Base-by-base conservation (phyloP, 30 jellyfish, hydroid and myxozoan genomes). In the Aurelia coerulea region DNA sequence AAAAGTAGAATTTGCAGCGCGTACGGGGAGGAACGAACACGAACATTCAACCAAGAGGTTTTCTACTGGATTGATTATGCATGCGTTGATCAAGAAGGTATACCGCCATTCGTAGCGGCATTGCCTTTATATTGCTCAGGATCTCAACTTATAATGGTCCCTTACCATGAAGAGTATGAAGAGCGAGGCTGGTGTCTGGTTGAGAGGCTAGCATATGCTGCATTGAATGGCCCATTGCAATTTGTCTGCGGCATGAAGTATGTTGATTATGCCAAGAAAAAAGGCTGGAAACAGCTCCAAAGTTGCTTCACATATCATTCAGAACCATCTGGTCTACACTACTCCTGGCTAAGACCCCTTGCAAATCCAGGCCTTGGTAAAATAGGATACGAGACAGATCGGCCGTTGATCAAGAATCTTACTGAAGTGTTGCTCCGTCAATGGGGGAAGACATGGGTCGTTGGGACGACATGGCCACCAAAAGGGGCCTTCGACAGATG, bases 121-220 rank as follows among this genome's bases (percentile, higher is more conserved):
- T 71, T 83, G 69, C 86, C 92, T 23, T 60, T 83, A 64, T 83
- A 83, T 49, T 83, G 92, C 77, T 83, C 92, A 11, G 92, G 92
- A 10, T 60, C 92, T 8, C 92, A 83, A 72, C n/a, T 83, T 10
- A 56, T 83, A 12, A 83, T 83, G 92, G 92, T 83, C 39, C 92
- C 92, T 3, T 83, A n/a, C 35, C 65, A 83, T 78, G 92, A 83
- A 64, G 92, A 83, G 39, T 83, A 83, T 37, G 92, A 83, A 59
- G 92, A 68, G 15, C 85, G 92, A 71, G 87, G 86, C 68, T 83
- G 92, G 92, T 83, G 92, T 56, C 56, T 83, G 86, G 92, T 83
- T 53, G 92, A 83, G 92, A 69, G 87, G 86, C 76, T 83, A 64
- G 92, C 92, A 68, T 83, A 83, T 33, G 92, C 92, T 5, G 92